These are phyloP conservation scores for Poecilus cupreus DNA, from an alignment of 2,888 invertebrate species.

Conservation along the genomic window DNA sequence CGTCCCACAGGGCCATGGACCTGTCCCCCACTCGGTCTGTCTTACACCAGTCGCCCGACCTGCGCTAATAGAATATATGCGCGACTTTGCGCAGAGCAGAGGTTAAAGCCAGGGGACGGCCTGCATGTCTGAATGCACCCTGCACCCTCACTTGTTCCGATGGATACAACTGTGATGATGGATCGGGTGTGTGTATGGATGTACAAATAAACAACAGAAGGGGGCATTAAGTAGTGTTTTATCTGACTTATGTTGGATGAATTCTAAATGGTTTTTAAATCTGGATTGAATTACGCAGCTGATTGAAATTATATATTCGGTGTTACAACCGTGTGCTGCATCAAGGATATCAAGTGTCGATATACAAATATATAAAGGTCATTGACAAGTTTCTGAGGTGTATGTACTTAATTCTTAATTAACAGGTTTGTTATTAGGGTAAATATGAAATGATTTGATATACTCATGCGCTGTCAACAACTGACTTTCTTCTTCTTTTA, in stretches of 20 bases:
- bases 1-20: slow-evolving; percentile 54
- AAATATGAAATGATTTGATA: no score
- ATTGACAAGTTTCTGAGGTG: no score
- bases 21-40: neutral
- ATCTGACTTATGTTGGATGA: slow-evolving; percentile 42
- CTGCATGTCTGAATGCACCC: slow-evolving; percentile 1
- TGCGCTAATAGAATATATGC: slow-evolving; percentile 47
- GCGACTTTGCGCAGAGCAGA: neutral
- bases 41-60: neutral
- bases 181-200: slow-evolving; percentile 27
- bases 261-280: slow-evolving; percentile 33
- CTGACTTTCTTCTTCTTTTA: no score
- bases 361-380: no score
- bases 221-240: slow-evolving; percentile 35
- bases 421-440: no score
- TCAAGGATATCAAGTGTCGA: slow-evolving; percentile 1
- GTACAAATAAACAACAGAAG: slow-evolving; percentile 40
- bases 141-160: slow-evolving; percentile 9
- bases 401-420: no score
- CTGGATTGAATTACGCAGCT: slow-evolving; percentile 19
- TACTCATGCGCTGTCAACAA: no score
- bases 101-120: neutral
- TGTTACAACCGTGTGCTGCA: neutral
- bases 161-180: slow-evolving; percentile 36
- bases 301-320: slow-evolving; percentile 9